Evolutionary conservation across 1,140 invertebrate genomes (phyloP).

Genomic region (Charaxes varanes): DNA sequence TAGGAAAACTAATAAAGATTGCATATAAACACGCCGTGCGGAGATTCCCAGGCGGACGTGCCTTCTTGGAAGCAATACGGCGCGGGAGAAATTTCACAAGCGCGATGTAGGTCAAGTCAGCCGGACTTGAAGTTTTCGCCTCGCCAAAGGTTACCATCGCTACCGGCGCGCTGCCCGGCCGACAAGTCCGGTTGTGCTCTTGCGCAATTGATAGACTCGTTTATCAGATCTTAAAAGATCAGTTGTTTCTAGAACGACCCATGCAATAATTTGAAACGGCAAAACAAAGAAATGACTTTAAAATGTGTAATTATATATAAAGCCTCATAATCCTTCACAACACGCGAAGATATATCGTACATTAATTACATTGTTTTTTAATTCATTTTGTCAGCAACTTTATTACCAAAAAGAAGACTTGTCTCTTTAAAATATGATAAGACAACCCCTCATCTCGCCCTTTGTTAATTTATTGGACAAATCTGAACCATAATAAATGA

Average conservation of each 20-base stretch:
- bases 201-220: constrained; percentile 63
- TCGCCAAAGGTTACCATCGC: constrained; percentile 59
- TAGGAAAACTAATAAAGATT: too few species aligned
- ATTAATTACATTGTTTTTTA: too few species aligned
- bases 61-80: constrained; percentile 54
- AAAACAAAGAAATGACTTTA: constrained; percentile 8
- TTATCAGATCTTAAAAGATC: constrained; percentile 66
- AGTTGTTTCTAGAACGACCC: constrained; percentile 45
- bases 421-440: too few species aligned
- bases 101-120: constrained; percentile 65
- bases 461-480: too few species aligned
- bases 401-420: too few species aligned
- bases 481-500: too few species aligned
- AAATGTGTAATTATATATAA: too few species aligned
- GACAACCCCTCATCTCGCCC: too few species aligned
- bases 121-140: constrained; percentile 65
- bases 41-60: constrained; percentile 52
- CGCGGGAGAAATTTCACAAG: constrained; percentile 70
- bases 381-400: too few species aligned
- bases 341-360: too few species aligned
- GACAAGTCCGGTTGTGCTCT: constrained; percentile 54
- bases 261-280: constrained; percentile 21
- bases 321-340: too few species aligned
- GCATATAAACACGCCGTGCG: constrained; percentile 22
- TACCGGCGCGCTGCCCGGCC: constrained; percentile 33